Evolutionary conservation across 2,888 invertebrate species (phyloP).

Genomic region (Lasius fuliginosus): DNA sequence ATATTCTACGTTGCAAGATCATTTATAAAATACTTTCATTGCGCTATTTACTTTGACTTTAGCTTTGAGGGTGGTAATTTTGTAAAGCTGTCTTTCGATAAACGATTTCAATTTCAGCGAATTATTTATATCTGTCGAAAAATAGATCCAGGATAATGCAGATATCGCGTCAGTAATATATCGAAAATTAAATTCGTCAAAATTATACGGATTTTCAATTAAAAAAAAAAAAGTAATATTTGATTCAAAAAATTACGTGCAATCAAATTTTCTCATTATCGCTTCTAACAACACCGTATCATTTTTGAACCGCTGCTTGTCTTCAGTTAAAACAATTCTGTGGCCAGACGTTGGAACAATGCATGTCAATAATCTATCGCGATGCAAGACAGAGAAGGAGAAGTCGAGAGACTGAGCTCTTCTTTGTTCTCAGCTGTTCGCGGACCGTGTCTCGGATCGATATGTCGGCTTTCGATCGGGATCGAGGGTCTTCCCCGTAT

Average conservation of each 20-base stretch:
- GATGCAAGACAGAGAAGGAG: slow-evolving; percentile 36
- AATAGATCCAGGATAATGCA: neutral
- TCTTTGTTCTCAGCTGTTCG: slow-evolving; percentile 75
- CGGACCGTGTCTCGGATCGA: slow-evolving; percentile 74
- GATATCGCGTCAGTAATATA: neutral
- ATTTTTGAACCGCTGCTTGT: slow-evolving; percentile 10
- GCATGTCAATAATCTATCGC: slow-evolving; percentile 62
- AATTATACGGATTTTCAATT: neutral
- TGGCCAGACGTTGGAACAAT: slow-evolving; percentile 64
- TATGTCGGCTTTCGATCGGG: slow-evolving; percentile 79
- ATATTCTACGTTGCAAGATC: slow-evolving; percentile 28
- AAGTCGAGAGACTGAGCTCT: slow-evolving; percentile 52
- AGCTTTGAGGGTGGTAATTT: neutral
- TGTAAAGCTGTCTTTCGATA: neutral
- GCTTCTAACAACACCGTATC: slow-evolving; percentile 1
- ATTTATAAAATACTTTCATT: slow-evolving; percentile 38
- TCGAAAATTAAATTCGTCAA: neutral
- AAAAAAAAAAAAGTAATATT: neutral
- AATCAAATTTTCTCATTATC: slow-evolving; percentile 27
- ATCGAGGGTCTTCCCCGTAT: slow-evolving; percentile 81
- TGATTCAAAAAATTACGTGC: neutral
- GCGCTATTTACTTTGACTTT: slow-evolving; percentile 18
- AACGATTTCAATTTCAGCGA: neutral
- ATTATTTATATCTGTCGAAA: neutral
- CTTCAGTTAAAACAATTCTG: slow-evolving; percentile 60